phyloP scores from a whole-genome alignment of 1,140 invertebrate species.

The Telenomus remus region DNA sequence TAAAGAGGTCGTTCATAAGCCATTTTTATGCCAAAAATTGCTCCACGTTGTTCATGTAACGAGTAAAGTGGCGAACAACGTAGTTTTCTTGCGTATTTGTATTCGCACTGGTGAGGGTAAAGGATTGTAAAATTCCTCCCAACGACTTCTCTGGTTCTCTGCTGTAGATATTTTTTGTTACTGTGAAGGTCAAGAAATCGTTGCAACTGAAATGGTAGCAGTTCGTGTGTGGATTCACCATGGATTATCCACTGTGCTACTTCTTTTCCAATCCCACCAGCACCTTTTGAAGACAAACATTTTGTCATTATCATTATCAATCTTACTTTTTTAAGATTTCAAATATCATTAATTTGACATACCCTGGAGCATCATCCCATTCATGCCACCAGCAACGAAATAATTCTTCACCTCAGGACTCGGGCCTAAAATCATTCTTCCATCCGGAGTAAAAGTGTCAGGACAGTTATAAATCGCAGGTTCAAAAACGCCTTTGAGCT shows the following conservation, averaged over 20 bases:
- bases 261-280: slow-evolving; percentile 85
- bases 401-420: slow-evolving; percentile 86
- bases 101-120: slow-evolving; percentile 81
- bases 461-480: slow-evolving; percentile 81
- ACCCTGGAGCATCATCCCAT: slow-evolving; percentile 79
- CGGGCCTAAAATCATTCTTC: slow-evolving; percentile 83
- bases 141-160: slow-evolving; percentile 84
- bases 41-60: slow-evolving; percentile 83
- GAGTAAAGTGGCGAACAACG: slow-evolving; percentile 87
- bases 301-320: neutral
- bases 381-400: slow-evolving; percentile 86
- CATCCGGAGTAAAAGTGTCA: slow-evolving; percentile 87
- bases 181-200: slow-evolving; percentile 89
- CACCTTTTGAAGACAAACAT: slow-evolving; percentile 66
- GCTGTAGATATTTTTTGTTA: slow-evolving; percentile 84
- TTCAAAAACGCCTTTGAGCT: slow-evolving; percentile 76
- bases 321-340: too few relatives aligned
- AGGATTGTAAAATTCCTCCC: slow-evolving; percentile 81
- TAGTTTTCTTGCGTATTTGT: slow-evolving; percentile 82
- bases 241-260: slow-evolving; percentile 86
- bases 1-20: slow-evolving; percentile 87
- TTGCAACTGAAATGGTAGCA: slow-evolving; percentile 82
- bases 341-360: neutral
- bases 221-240: slow-evolving; percentile 79
- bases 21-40: slow-evolving; percentile 89